Base-by-base conservation (phyloP, 2,888 invertebrate genomes). In the Pandemis cinnamomeana region DNA sequence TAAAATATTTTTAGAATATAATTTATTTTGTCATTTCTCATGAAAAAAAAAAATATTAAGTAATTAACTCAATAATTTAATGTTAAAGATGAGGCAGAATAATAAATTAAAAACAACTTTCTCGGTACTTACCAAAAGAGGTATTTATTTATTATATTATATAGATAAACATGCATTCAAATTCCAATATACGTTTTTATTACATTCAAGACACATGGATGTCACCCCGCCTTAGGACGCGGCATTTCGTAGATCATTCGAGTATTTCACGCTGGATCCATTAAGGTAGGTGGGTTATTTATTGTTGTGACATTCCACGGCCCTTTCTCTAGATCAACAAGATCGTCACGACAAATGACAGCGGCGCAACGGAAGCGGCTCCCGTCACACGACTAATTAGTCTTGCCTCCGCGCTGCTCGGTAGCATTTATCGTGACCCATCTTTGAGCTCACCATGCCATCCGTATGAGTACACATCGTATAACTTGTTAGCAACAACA, bases 91-190 rank as follows among this genome's bases (percentile, higher is more conserved):
- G 7, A 44, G 44, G 44, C 13, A 36, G 4, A 44, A 20, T 27
- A 15, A 20, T 27, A 53, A 70, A 71, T 74, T 7, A 80, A 87
- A 81, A 86, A 81, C 75, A 81, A 77, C 77, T 80, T 69, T 72
- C 74, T 84, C 82, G 84, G 85, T 91, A 91, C 87, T 92, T 93
- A 93, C 93, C 94, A 93, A 93, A 93, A 92, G 91, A 93, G 93
- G 93, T 94, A 92, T 93, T 91, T 94, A 92, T 93, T 91, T 90
- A 91, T 91, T 89, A 87, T 88, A 88, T 89, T 86, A 90, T 89
- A 89, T 89, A 90, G 92, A 91, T 91, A 93, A 93, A 94, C 94
- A 93, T 94, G 92, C 92, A 92, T 92, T 93, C 92, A 93, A 92
- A 92, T 92, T 92, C 92, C 92, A 89, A 89, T 93, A 92, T 89